These are phyloP conservation scores for Notoglanidium macrostoma DNA, from an alignment of 2,797 vertebrate species.

Conservation along the genomic window DNA sequence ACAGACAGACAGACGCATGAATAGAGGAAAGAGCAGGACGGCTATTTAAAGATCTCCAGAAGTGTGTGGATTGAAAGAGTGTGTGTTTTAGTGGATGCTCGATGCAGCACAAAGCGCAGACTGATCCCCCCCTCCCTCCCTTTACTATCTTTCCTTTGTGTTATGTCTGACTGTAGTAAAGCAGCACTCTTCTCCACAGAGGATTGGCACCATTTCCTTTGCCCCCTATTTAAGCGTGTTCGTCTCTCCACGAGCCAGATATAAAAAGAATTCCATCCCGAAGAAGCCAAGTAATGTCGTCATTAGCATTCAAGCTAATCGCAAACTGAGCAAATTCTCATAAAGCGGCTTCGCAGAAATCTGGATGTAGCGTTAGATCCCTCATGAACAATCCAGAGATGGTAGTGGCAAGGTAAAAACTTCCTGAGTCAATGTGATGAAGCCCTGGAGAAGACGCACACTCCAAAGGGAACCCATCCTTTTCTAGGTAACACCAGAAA, in stretches of 20 bases:
- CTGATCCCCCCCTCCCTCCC: not conserved
- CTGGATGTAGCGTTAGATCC: not conserved
- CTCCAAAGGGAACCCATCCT: not conserved
- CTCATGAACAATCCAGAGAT: not conserved
- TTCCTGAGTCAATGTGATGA: not conserved
- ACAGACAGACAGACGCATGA: slow-evolving; percentile 5
- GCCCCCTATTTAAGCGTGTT: not conserved
- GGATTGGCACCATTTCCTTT: not conserved
- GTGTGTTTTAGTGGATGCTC: slow-evolving; percentile 1
- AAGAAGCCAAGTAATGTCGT: not conserved
- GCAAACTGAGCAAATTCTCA: not conserved
- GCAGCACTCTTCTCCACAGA: slow-evolving; percentile 14
- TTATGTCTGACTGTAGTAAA: not conserved
- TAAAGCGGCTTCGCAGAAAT: not conserved
- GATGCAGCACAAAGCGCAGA: not conserved
- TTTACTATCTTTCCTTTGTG: slow-evolving; percentile 1
- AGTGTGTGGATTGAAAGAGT: slow-evolving; percentile 6
- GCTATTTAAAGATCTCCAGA: slow-evolving; percentile 16
- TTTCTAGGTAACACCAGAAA: too few species aligned
- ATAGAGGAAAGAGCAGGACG: not conserved
- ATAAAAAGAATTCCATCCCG: not conserved
- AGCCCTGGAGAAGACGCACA: not conserved
- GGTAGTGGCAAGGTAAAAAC: not conserved
- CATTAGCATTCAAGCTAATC: not conserved
- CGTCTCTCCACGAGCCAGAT: not conserved